phyloP scores from a whole-genome alignment of 2,797 vertebrate species.

The Denticeps clupeoides region DNA sequence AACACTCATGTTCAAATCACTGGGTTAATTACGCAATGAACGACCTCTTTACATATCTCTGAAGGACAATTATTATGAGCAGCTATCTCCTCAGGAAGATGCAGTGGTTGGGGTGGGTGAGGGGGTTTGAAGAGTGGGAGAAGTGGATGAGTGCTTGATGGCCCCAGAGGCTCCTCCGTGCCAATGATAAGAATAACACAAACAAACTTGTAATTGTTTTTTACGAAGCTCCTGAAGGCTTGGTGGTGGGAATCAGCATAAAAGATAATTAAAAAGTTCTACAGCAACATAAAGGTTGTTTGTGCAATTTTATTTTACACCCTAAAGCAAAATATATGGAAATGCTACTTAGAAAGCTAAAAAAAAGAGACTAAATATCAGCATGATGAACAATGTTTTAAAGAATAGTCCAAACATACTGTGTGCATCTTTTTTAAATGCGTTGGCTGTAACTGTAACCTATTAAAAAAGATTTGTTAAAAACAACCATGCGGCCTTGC shows the following conservation, averaged over 20 bases:
- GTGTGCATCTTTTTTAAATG: slow-evolving; percentile 5
- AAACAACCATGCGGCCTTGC: no score
- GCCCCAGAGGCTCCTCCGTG: slow-evolving; percentile 17
- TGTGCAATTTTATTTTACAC: slow-evolving; percentile 3
- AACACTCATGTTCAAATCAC: no score
- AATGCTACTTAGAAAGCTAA: slow-evolving; percentile 7
- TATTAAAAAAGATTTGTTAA: no score
- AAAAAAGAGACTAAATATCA: slow-evolving; percentile 17
- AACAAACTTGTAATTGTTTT: slow-evolving; percentile 35
- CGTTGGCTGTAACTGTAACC: no score
- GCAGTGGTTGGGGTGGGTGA: neutral
- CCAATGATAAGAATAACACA: slow-evolving; percentile 21
- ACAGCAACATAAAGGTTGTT: neutral
- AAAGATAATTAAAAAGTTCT: slow-evolving; percentile 36
- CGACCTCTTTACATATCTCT: no score
- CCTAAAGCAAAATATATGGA: slow-evolving; percentile 25
- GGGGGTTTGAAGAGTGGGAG: neutral
- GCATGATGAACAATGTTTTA: slow-evolving; percentile 15
- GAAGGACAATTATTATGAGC: no score
- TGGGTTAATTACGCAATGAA: no score
- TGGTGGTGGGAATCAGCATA: slow-evolving; percentile 30
- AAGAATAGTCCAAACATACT: slow-evolving; percentile 13
- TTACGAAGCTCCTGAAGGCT: slow-evolving; percentile 24
- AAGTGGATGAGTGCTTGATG: slow-evolving; percentile 1
- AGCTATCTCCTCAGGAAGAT: slow-evolving; percentile 8